Conservation (phyloP, 2,888 invertebrate species). For the Sarcophaga carnaria region DNA sequence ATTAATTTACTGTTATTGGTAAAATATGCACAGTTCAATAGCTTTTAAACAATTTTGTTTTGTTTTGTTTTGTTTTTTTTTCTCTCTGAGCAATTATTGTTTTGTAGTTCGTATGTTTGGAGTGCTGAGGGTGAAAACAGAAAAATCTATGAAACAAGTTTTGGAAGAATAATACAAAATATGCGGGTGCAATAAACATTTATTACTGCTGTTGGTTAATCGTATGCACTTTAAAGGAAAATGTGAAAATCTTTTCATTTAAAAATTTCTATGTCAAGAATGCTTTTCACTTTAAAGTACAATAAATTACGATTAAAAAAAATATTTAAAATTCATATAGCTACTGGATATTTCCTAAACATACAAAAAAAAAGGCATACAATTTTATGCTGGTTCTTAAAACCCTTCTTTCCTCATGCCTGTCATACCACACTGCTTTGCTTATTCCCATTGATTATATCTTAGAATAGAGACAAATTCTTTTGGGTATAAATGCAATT, state of each 20-base stretch:
- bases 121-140: constrained; percentile 23
- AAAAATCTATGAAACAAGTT: not conserved
- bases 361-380: not conserved
- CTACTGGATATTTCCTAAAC: not conserved
- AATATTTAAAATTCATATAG: not conserved
- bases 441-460: not conserved
- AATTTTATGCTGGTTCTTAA: not conserved
- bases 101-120: not conserved
- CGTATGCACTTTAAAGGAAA: not conserved
- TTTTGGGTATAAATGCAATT: constrained; percentile 44
- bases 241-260: not conserved
- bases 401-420: not conserved
- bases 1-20: constrained; percentile 64
- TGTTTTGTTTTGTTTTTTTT: not conserved
- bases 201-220: constrained; percentile 40
- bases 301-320: not conserved
- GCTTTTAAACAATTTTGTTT: constrained; percentile 38
- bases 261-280: not conserved
- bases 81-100: too few relatives aligned
- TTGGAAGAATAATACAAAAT: not conserved
- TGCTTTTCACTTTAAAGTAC: not conserved
- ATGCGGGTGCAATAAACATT: constrained; percentile 56
- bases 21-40: constrained; percentile 64
- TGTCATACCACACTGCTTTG: too few relatives aligned
- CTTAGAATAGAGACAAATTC: not conserved